These are phyloP conservation scores for Embidobia sp. DNA, from an alignment of 2,888 invertebrate species.

Conservation along the genomic window DNA sequence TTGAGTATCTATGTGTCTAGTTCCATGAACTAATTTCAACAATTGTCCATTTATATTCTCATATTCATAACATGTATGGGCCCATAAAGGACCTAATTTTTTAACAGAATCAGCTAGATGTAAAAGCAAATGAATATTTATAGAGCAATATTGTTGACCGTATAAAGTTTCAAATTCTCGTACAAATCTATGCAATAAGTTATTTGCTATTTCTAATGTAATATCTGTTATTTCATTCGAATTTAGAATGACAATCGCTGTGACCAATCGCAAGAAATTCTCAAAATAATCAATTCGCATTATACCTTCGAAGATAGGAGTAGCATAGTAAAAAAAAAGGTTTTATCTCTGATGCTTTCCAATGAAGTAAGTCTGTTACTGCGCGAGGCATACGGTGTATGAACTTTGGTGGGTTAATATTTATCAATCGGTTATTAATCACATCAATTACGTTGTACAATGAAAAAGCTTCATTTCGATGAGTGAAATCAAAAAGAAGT, in stretches of 20 bases:
- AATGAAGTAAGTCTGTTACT: conserved; percentile 49
- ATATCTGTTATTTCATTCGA: conserved; percentile 9
- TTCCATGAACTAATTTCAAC: conserved; percentile 48
- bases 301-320: conserved; percentile 29
- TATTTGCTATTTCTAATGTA: neutral
- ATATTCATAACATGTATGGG: conserved; percentile 46
- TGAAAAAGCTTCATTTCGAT: conserved; percentile 29
- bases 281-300: conserved; percentile 33
- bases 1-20: conserved; percentile 46
- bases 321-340: conserved; percentile 54
- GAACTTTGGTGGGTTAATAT: conserved; percentile 38
- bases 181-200: conserved; percentile 34
- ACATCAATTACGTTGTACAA: conserved; percentile 34
- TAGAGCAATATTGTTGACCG: conserved; percentile 25
- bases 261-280: conserved; percentile 20
- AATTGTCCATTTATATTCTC: conserved; percentile 36
- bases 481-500: conserved; percentile 45
- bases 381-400: conserved; percentile 51
- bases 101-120: conserved; percentile 45
- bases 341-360: conserved; percentile 63
- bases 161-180: conserved; percentile 45
- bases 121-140: conserved; percentile 21
- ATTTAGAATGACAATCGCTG: conserved; percentile 31
- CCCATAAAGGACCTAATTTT: conserved; percentile 55
- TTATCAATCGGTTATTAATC: conserved; percentile 28